A percentile compares a stretch with the other conserved stretches of the same genome.
Conservation (phyloP, 2,113 vertebrate genomes). For the Barnardius zonarius region DNA sequence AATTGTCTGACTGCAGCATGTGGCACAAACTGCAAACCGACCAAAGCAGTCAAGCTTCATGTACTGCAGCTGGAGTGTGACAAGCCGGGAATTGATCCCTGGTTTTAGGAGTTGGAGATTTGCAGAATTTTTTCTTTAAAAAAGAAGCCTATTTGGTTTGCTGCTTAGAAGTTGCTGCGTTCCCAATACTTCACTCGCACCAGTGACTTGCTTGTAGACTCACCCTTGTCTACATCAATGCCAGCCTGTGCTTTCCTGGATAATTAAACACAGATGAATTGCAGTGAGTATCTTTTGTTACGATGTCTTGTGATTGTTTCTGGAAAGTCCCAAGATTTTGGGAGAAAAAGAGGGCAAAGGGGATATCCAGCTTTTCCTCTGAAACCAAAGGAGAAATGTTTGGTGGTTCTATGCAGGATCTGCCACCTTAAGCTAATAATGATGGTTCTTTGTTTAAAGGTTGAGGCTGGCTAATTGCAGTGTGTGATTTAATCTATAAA, state of each 20-base stretch:
- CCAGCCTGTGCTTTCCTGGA: neutral
- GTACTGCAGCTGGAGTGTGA: fast-evolving
- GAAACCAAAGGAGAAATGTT: neutral
- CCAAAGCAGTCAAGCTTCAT: fast-evolving
- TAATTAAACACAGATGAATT: neutral
- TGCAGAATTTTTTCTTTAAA: neutral
- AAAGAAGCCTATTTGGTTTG: neutral
- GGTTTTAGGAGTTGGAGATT: neutral
- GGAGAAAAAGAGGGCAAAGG: neutral
- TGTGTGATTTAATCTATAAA: neutral
- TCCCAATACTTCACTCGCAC: fast-evolving
- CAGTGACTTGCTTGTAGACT: neutral
- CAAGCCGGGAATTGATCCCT: neutral
- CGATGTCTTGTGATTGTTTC: neutral
- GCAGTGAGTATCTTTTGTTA: neutral
- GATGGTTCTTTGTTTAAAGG: neutral
- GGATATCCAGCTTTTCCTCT: neutral
- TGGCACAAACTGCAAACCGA: neutral
- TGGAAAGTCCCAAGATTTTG: neutral
- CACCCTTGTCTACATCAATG: neutral
- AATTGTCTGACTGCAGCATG: fast-evolving
- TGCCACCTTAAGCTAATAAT: neutral
- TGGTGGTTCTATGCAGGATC: neutral
- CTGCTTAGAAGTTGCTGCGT: neutral
- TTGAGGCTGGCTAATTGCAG: neutral